phyloP scores from a whole-genome alignment of 2,888 invertebrate genomes.

The Trichogramma dendrolimi region DNA sequence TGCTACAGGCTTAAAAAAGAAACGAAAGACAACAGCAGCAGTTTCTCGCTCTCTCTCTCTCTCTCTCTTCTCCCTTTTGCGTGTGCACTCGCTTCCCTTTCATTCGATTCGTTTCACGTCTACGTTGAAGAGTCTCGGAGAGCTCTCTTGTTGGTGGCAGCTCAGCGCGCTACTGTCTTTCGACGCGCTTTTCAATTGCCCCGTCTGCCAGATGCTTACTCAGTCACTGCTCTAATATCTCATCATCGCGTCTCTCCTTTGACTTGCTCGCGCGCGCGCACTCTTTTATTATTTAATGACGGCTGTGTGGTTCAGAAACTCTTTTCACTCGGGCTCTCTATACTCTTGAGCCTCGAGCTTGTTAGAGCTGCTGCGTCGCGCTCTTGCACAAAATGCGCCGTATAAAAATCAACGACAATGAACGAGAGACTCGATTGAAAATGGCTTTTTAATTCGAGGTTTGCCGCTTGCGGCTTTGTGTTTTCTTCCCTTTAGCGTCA shows the following conservation, averaged over 20 bases:
- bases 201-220: no score
- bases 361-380: no score
- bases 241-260: no score
- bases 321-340: neutral
- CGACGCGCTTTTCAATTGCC: neutral
- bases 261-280: no score
- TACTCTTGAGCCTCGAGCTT: no score
- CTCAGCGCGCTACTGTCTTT: neutral
- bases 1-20: neutral
- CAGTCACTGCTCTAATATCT: no score
- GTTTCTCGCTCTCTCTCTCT: neutral
- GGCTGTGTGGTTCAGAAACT: conserved; percentile 6
- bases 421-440: neutral
- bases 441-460: conserved; percentile 5
- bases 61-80: neutral
- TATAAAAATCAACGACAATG: neutral
- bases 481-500: neutral
- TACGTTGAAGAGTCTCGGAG: neutral
- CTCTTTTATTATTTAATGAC: conserved; percentile 8
- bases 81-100: neutral
- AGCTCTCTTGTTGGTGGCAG: neutral
- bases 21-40: no score
- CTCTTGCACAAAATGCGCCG: neutral
- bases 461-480: neutral
- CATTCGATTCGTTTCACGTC: neutral